phyloP scores from a whole-genome alignment of 1,140 invertebrate genomes.

The Cyclina sinensis region DNA sequence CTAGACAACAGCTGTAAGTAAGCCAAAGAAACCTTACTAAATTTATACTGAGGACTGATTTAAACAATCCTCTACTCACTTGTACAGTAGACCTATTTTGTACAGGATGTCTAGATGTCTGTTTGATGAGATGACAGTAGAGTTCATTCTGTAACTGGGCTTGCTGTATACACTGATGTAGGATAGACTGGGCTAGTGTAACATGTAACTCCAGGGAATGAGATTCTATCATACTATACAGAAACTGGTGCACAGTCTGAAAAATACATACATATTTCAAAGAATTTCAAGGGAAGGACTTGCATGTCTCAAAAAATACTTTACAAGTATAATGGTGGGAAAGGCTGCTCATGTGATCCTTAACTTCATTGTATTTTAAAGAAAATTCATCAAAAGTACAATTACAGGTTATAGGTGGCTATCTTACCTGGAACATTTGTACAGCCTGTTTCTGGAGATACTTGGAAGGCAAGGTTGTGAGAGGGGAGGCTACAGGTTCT shows the following conservation, averaged over 20 bases:
- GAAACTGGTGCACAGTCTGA: conserved; percentile 97
- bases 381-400: too few species aligned
- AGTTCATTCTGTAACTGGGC: conserved; percentile 97
- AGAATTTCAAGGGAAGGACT: too few species aligned
- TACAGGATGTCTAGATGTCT: conserved; percentile 94
- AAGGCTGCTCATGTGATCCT: too few species aligned
- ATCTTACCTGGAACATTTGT: conserved; percentile 95
- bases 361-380: too few species aligned
- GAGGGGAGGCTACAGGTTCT: conserved; percentile 93
- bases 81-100: conserved; percentile 89
- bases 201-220: conserved; percentile 98
- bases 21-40: too few species aligned
- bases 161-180: conserved; percentile 95
- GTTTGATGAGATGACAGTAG: conserved; percentile 95
- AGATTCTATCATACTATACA: conserved; percentile 97
- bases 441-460: conserved; percentile 95
- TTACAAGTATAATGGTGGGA: too few species aligned
- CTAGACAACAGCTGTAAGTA: too few species aligned
- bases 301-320: too few species aligned
- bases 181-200: conserved; percentile 96
- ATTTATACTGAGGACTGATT: too few species aligned
- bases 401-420: too few species aligned
- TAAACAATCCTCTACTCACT: conserved; percentile 70
- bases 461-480: conserved; percentile 95
- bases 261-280: conserved; percentile 75